Evolutionary conservation across 2,888 invertebrate species (phyloP).

Genomic region (Leptinotarsa haldemani): DNA sequence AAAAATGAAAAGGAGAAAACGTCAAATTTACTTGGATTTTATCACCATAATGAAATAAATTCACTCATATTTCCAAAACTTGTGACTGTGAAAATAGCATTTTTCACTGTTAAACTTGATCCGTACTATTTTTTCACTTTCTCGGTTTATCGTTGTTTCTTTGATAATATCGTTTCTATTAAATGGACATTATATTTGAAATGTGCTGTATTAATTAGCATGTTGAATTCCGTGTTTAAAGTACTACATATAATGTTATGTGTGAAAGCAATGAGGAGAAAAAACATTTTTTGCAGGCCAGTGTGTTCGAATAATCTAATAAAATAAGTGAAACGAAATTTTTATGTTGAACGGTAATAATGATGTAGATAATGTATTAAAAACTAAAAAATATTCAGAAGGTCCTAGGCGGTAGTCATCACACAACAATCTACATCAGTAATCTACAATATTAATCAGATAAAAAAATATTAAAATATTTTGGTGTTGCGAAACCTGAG

Average conservation of each 20-base stretch:
- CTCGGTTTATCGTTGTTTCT: neutral
- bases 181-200: neutral
- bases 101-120: neutral
- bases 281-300: too few species aligned
- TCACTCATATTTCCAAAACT: neutral
- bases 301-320: too few species aligned
- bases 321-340: too few species aligned
- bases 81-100: too few species aligned
- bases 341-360: too few species aligned
- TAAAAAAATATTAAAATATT: too few species aligned
- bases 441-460: too few species aligned
- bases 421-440: too few species aligned
- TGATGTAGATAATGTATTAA: too few species aligned
- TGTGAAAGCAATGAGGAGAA: neutral
- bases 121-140: neutral
- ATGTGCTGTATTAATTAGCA: neutral
- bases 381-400: too few species aligned
- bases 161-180: neutral
- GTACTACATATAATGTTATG: neutral
- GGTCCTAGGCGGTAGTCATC: too few species aligned
- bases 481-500: too few species aligned
- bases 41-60: neutral
- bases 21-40: neutral
- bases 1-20: conserved; percentile 23
- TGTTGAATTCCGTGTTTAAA: neutral